A percentile compares a stretch with the other conserved stretches of the same genome.
phyloP scores from a whole-genome alignment of 2,797 vertebrate species.

The Ctenopoma kingsleyae region DNA sequence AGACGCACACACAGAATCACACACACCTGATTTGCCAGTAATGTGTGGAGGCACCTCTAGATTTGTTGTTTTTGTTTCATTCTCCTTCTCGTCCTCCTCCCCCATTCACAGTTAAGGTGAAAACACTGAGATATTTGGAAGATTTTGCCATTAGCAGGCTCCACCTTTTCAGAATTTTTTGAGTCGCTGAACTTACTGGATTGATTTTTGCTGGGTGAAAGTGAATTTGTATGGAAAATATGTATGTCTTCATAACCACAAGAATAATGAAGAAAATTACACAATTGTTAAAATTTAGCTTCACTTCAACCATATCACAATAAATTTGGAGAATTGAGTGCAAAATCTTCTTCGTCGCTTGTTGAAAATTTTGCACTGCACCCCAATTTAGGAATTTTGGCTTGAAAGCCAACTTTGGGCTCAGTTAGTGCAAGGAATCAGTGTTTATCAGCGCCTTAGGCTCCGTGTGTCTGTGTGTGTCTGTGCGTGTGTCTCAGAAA shows the following conservation, averaged over 20 bases:
- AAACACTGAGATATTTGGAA: constrained; percentile 60
- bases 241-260: constrained; percentile 28
- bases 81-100: constrained; percentile 48
- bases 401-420: constrained; percentile 60
- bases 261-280: constrained; percentile 30
- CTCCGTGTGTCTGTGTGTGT: constrained; percentile 59
- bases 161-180: constrained; percentile 57
- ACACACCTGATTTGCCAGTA: constrained; percentile 73
- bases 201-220: constrained; percentile 40
- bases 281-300: constrained; percentile 45
- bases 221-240: constrained; percentile 33
- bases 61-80: constrained; percentile 68
- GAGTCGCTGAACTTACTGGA: constrained; percentile 44
- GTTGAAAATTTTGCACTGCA: constrained; percentile 62
- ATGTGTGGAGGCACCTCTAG: constrained; percentile 64
- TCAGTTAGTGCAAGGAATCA: constrained; percentile 76
- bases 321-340: constrained; percentile 64
- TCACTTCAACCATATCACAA: constrained; percentile 37
- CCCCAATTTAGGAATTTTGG: constrained; percentile 73
- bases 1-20: constrained; percentile 46
- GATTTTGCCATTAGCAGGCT: constrained; percentile 50
- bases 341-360: constrained; percentile 60
- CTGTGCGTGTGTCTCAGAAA: constrained; percentile 70
- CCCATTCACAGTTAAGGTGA: constrained; percentile 73
- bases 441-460: constrained; percentile 71